These are phyloP conservation scores for Auanema sp. DNA, from an alignment of 2,888 invertebrate genomes.

Conservation along the genomic window DNA sequence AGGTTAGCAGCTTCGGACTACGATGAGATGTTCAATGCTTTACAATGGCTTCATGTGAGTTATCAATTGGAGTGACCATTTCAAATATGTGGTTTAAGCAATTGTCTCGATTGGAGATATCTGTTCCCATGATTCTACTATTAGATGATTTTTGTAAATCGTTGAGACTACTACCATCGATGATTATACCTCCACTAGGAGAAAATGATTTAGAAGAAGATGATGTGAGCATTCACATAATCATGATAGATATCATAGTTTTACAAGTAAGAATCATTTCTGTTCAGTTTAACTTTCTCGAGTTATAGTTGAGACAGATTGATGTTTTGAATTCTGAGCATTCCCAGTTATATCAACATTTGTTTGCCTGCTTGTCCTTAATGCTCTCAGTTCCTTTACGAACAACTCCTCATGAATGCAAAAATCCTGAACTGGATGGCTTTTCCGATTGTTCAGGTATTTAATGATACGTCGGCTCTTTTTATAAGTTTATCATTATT, in stretches of 20 bases:
- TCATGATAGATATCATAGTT: conserved; percentile 90
- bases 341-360: conserved; percentile 39
- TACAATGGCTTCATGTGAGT: conserved; percentile 67
- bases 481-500: too few relatives aligned
- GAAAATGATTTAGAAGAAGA: conserved; percentile 55
- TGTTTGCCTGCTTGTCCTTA: conserved; percentile 50
- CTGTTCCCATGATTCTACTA: conserved; percentile 66
- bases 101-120: conserved; percentile 67
- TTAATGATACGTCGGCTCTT: conserved; percentile 3
- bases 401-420: conserved; percentile 69
- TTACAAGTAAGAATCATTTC: conserved; percentile 76
- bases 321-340: conserved; percentile 78
- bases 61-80: background rate
- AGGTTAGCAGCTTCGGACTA: conserved; percentile 72
- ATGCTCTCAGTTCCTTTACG: conserved; percentile 63
- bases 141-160: conserved; percentile 64
- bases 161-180: conserved; percentile 31
- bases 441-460: conserved; percentile 76
- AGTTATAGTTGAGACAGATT: conserved; percentile 78
- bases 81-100: conserved; percentile 62
- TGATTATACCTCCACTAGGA: conserved; percentile 38
- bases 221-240: conserved; percentile 75
- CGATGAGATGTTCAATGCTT: conserved; percentile 67
- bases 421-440: conserved; percentile 66
- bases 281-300: background rate